These are phyloP conservation scores for Pelecanoides urinatrix DNA, from an alignment of 2,113 vertebrate genomes.

Conservation along the genomic window DNA sequence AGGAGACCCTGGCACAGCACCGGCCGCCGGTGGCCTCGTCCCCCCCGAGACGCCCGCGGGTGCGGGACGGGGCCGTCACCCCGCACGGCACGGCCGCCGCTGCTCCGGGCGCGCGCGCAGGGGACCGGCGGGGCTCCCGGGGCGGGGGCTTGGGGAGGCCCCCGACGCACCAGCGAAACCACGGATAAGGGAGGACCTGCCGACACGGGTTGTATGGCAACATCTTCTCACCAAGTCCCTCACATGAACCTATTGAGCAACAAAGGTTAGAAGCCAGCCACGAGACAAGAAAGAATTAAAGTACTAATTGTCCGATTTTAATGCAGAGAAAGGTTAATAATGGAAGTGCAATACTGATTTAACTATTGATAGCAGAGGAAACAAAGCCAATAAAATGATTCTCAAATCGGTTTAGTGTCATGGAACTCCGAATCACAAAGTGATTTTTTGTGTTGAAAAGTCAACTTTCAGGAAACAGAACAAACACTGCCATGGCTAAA, in stretches of 20 bases:
- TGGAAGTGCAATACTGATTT: neutral
- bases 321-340: neutral
- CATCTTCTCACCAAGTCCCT: neutral
- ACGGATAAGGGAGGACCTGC: neutral
- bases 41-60: rapidly evolving
- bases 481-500: neutral
- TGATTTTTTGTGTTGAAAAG: neutral
- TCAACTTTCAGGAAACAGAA: neutral
- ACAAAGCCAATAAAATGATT: neutral
- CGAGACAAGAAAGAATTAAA: neutral
- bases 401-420: neutral
- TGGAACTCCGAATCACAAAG: neutral
- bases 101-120: rapidly evolving
- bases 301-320: neutral
- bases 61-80: rapidly evolving
- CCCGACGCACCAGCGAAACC: neutral
- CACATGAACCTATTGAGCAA: neutral
- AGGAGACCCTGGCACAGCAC: neutral
- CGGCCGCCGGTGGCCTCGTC: rapidly evolving
- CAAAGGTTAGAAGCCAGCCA: neutral
- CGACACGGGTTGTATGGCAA: rapidly evolving
- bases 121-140: neutral
- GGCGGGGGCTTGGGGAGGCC: too few species aligned
- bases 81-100: neutral
- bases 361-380: neutral